Conservation (phyloP, 2,113 vertebrate genomes). For the Oncorhynchus mykiss region DNA sequence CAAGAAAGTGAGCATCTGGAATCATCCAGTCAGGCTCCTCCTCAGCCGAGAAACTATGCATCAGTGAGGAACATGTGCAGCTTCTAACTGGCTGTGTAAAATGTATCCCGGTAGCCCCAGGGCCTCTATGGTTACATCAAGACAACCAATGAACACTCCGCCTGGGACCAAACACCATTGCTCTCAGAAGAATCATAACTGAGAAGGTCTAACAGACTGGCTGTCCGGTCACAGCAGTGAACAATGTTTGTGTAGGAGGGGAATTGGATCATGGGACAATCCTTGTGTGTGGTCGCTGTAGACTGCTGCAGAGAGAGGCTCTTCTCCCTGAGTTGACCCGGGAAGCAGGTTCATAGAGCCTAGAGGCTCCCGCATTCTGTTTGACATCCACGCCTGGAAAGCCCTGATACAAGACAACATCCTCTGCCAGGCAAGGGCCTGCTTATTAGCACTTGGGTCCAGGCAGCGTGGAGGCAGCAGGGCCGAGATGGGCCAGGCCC, state of each 20-base stretch:
- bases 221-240: neutral
- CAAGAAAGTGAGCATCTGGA: neutral
- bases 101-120: neutral
- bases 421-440: constrained; percentile 19
- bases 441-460: constrained; percentile 30
- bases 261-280: neutral
- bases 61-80: neutral
- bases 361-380: constrained; percentile 20
- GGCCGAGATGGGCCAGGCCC: constrained; percentile 11
- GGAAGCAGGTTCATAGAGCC: constrained; percentile 32
- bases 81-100: neutral
- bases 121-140: neutral
- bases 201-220: neutral
- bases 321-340: constrained; percentile 22
- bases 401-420: constrained; percentile 22
- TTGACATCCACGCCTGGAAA: constrained; percentile 31
- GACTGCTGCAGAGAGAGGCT: neutral
- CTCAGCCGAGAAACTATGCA: neutral
- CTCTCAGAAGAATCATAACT: neutral
- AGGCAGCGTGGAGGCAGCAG: constrained; percentile 26
- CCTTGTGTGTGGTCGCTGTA: neutral
- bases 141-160: neutral
- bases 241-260: neutral
- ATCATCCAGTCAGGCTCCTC: neutral
- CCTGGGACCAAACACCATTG: neutral